These are phyloP conservation scores for Chrysolina americana DNA, from an alignment of 2,888 invertebrate species.

Conservation along the genomic window DNA sequence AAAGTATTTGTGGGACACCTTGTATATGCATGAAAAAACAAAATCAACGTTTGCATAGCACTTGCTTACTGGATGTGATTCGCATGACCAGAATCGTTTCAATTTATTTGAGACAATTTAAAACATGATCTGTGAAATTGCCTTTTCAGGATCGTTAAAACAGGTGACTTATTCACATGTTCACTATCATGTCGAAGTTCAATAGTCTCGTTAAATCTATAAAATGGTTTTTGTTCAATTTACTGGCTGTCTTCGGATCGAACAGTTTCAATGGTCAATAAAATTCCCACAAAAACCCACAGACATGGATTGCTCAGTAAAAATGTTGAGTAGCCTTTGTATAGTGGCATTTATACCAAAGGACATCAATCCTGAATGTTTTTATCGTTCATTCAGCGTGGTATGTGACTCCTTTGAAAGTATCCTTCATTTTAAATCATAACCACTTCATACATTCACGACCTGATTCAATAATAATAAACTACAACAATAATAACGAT, in stretches of 20 bases:
- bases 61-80: no score
- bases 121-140: no score
- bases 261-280: slow-evolving; percentile 39
- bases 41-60: no score
- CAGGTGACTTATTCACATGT: no score
- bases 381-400: not conserved
- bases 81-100: no score
- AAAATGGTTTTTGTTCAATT: slow-evolving; percentile 41
- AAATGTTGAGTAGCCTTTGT: slow-evolving; percentile 34
- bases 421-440: not conserved
- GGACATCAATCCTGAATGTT: slow-evolving; percentile 1
- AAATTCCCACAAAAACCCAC: slow-evolving; percentile 37
- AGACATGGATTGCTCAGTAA: slow-evolving; percentile 30
- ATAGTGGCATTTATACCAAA: slow-evolving; percentile 27
- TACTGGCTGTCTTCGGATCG: slow-evolving; percentile 33
- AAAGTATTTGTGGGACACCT: no score
- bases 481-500: slow-evolving; percentile 8
- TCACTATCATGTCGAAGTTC: slow-evolving; percentile 27
- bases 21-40: no score
- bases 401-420: not conserved
- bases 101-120: no score
- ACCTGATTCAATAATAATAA: not conserved
- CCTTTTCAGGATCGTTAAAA: no score
- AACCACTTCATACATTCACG: not conserved
- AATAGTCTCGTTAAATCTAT: slow-evolving; percentile 41